Evolutionary conservation across 2,888 invertebrate species (phyloP), one percentile per base, ranked within the genome.

Genomic region (Yponomeuta evonymella): DNA sequence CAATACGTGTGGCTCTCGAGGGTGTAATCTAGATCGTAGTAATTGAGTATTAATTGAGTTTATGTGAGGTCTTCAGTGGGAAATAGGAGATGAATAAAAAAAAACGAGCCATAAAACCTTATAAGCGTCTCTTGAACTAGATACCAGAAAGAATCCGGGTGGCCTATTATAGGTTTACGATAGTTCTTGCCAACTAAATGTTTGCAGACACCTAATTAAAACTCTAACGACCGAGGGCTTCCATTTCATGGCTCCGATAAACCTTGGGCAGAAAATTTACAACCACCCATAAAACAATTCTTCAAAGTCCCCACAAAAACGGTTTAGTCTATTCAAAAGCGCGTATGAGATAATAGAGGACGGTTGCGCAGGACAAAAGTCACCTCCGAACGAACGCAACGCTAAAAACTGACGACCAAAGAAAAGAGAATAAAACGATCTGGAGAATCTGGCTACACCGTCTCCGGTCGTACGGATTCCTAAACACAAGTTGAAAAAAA

Each of bases 251-350:
- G 76, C 75, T 78, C 76, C 73, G 76, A 76, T 76, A 79, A 83
- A 73, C 75, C 78, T 79, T 81, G 76, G 73, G 76, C 78, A 76
- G 75, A 15, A 83, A 86, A 90, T 91, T 91, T 92, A 91, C 89
- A 79, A 83, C 79, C 79, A 75, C 75, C 82, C 86, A 89, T 91
- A 90, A 91, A 91, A 90, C 89, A 90, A 90, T 91, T 89, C 89
- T 89, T 84, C 83, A 85, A 89, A 88, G 65, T 79, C 84, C 81
- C 88, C 88, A 89, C 87, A 90, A 90, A 90, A 90, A 90, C 84
- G 81, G 43, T 80, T 72, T 77, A 74, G 75, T 79, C 86, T 86
- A 89, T 90, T 87, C 86, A 90, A 82, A 81, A 76, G 77, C 81
- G 81, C 81, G 79, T 84, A 84, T 84, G 85, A 89, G 87, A 90